phyloP scores from a whole-genome alignment of 2,113 vertebrate genomes.

The Sinocyclocheilus maitianheensis region DNA sequence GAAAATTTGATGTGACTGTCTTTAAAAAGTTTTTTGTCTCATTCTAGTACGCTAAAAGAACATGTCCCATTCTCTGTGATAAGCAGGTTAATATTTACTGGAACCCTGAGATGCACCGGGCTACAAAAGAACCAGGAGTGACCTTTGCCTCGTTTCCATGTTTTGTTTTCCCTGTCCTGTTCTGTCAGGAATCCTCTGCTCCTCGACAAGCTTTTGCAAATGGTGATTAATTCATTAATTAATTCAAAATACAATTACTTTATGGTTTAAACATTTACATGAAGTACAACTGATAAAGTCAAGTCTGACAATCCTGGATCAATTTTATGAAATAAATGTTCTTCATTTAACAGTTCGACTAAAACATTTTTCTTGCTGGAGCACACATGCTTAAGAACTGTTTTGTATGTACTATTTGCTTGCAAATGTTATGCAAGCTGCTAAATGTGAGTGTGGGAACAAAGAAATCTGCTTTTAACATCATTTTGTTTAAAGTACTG shows the following conservation, averaged over 20 bases:
- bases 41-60: conserved; percentile 27
- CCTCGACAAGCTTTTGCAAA: background rate
- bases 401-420: background rate
- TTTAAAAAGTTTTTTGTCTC: background rate
- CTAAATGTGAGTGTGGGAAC: background rate
- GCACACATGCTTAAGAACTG: background rate
- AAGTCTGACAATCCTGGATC: background rate
- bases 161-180: conserved; percentile 36
- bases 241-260: background rate
- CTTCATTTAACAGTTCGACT: background rate
- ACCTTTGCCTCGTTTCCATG: conserved; percentile 61
- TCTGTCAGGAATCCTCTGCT: conserved; percentile 1
- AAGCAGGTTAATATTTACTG: conserved; percentile 66
- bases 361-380: background rate
- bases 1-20: background rate
- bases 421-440: background rate
- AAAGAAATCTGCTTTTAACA: background rate
- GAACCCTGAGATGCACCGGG: conserved; percentile 53
- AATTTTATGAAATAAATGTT: background rate
- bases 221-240: background rate
- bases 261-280: background rate
- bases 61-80: conserved; percentile 51
- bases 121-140: conserved; percentile 48
- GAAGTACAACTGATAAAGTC: background rate
- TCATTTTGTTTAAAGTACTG: background rate